A percentile compares a stretch with the other conserved stretches of the same genome.
Conservation (phyloP, 2,888 invertebrate species). For the Nephrotoma flavescens region DNA sequence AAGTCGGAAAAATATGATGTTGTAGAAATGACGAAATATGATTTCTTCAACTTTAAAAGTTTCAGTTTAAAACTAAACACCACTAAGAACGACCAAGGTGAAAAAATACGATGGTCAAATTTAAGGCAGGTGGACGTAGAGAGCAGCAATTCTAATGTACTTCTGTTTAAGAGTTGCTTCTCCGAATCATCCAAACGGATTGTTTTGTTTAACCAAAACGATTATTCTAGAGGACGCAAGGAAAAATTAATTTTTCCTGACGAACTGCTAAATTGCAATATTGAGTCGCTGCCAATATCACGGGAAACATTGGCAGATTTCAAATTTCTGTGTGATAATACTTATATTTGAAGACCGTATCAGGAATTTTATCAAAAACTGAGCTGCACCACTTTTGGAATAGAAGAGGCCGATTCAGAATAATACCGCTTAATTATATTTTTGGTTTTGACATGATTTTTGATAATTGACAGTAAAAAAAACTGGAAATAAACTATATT, state of each 20-base stretch:
- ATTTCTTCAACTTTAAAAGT: constrained; percentile 12
- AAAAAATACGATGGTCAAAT: no score
- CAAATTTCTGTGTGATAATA: not conserved
- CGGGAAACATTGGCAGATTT: not conserved
- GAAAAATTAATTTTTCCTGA: not conserved
- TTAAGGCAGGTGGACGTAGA: not conserved
- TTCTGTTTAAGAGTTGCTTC: not conserved
- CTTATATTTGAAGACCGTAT: not conserved
- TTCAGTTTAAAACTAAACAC: constrained; percentile 10
- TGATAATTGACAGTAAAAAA: no score
- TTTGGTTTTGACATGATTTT: not conserved
- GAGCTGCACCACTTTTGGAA: not conserved
- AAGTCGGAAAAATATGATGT: constrained; percentile 7
- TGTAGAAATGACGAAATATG: constrained; percentile 8
- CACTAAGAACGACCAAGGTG: no score
- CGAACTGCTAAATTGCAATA: not conserved
- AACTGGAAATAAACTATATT: no score
- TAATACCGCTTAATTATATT: not conserved
- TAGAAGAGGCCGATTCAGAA: not conserved
- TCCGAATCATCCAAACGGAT: not conserved
- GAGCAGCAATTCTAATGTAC: not conserved
- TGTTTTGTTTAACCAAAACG: not conserved
- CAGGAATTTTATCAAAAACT: not conserved
- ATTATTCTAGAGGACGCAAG: not conserved
- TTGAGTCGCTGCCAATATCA: not conserved